Conservation (phyloP, 2,888 invertebrate species). For the Eugnorisma glareosa region DNA sequence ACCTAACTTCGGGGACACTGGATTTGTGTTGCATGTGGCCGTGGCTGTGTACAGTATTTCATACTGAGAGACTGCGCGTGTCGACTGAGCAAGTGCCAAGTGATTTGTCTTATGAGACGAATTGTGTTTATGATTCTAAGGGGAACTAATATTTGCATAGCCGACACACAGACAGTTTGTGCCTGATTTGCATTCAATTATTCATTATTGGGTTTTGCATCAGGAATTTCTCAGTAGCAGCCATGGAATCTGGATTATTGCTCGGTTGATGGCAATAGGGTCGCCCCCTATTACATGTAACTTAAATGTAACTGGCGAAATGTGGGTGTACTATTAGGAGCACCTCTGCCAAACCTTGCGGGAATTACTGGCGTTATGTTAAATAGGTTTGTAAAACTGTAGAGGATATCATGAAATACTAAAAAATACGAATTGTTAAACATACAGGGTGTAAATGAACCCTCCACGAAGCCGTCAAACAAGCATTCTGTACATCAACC, state of each 20-base stretch:
- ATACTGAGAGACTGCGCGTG: constrained; percentile 33
- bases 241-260: neutral
- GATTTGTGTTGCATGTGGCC: constrained; percentile 8
- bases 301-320: neutral
- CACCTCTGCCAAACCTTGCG: neutral
- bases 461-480: too few relatives aligned
- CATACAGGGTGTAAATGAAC: neutral
- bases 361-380: neutral
- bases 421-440: neutral
- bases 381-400: neutral
- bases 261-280: neutral
- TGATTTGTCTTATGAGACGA: constrained; percentile 34
- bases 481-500: too few relatives aligned
- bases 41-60: constrained; percentile 35
- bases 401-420: neutral
- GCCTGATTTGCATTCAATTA: neutral
- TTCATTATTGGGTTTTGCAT: neutral
- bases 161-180: constrained; percentile 16
- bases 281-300: neutral
- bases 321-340: neutral
- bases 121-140: constrained; percentile 32
- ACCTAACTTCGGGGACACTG: constrained; percentile 53
- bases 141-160: constrained; percentile 29
- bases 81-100: constrained; percentile 43
- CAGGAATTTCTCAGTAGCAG: neutral